phyloP scores from a whole-genome alignment of 2,113 vertebrate genomes.

The Amphiprion ocellaris region DNA sequence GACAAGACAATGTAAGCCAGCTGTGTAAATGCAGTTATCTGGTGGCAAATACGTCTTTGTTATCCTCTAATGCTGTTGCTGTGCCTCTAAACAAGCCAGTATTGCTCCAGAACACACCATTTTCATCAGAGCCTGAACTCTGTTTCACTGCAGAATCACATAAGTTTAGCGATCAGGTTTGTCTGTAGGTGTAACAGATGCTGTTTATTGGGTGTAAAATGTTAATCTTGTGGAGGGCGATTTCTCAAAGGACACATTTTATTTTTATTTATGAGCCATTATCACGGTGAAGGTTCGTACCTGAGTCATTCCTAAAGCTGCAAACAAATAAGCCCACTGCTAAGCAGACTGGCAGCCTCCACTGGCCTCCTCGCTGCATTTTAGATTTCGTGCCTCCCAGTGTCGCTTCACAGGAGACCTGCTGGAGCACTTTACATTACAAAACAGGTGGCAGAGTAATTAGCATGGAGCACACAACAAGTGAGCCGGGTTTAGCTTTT shows the following conservation, averaged over 20 bases:
- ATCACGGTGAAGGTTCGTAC: no score
- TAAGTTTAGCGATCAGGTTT: no score
- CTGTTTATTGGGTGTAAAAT: not conserved
- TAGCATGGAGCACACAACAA: not conserved
- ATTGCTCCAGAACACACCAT: not conserved
- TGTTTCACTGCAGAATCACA: not conserved
- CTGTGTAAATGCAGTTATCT: not conserved
- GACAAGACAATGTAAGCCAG: constrained; percentile 1
- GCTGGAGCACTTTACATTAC: not conserved
- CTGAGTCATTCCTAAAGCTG: not conserved
- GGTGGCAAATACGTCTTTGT: not conserved
- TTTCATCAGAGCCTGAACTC: not conserved
- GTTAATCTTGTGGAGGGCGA: not conserved
- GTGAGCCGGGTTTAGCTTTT: not conserved
- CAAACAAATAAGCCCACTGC: constrained; percentile 19
- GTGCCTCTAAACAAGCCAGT: not conserved
- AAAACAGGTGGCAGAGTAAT: constrained; percentile 10
- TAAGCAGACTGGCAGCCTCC: constrained; percentile 1
- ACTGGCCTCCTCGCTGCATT: not conserved
- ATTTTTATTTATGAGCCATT: not conserved
- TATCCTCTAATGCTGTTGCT: not conserved
- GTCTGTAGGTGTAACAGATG: not conserved
- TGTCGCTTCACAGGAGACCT: constrained; percentile 12
- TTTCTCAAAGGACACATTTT: not conserved
- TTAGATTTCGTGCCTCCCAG: not conserved